Base-by-base conservation (phyloP, 2,888 invertebrate species). In the Chrysolina americana region DNA sequence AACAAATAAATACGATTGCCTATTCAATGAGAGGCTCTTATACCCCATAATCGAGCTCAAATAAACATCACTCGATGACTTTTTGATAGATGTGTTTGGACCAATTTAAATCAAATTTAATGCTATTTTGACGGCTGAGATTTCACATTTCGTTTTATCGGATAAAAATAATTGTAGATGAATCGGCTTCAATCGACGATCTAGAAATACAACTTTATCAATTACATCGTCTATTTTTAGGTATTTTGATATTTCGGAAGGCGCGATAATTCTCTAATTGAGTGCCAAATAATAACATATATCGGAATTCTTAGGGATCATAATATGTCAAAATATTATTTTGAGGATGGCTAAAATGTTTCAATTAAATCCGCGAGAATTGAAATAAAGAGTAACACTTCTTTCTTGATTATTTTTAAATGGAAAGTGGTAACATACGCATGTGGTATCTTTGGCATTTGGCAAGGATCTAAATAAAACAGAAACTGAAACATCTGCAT, bases 1-100 rank as follows among this genome's bases (percentile, higher is more conserved):
- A 70, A 71, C 65, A 75, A 75, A 75, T 65, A 75, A 75, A 75
- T 65, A 75, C 17, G 36, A 63, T 59, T 65, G 64, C 48, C 19
- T 68, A 48, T 74, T 74, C 63, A 73, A 69, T 59, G 65, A 56
- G 47, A 64, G 28, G 36, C 56, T 50, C 68, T 74, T 71, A 69
- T 73, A 68, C 65, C 64, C 65, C 53, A 68, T 73, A 73, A 73
- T 73, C 41, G 65, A 73, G 56, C 44, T 64, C 44, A 47, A 41
- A 69, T 73, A 73, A 73, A 73, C 73, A 73, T 53, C 13, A 36
- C 53, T 63, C 36, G 59, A 59, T 59, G 59, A 59, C 59, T 59
- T 59, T 59, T 59, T 59, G 59, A 59, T 59, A 36, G 36, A 59
- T 59, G 59, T 59, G 59, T 59, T 59, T 59, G 59, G 28, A 28